phyloP scores from a whole-genome alignment of 2,113 vertebrate species.

The Microcebus jonahi region DNA sequence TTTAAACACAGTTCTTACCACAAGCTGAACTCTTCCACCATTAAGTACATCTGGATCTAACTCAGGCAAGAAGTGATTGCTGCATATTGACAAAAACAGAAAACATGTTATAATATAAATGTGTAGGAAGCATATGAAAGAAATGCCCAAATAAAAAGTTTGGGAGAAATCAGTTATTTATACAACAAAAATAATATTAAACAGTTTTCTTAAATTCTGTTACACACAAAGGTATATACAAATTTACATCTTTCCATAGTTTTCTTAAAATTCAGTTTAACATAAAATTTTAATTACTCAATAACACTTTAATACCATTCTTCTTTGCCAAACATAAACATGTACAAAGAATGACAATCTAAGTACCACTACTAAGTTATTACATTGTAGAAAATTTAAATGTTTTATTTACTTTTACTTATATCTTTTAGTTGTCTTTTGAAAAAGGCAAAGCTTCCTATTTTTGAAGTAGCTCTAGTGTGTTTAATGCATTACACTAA shows the following conservation, averaged over 20 bases:
- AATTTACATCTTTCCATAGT: background rate
- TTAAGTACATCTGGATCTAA: slow-evolving; percentile 88
- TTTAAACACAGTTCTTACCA: slow-evolving; percentile 89
- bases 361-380: background rate
- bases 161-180: background rate
- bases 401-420: background rate
- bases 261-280: slow-evolving; percentile 3
- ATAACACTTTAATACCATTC: background rate
- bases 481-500: background rate
- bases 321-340: slow-evolving; percentile 22
- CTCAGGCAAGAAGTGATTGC: slow-evolving; percentile 91
- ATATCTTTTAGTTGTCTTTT: background rate
- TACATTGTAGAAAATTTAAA: background rate
- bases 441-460: background rate
- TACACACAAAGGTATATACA: background rate
- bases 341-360: background rate
- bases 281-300: slow-evolving; percentile 30
- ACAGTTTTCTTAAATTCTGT: background rate
- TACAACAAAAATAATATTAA: background rate
- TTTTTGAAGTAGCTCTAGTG: background rate
- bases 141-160: background rate
- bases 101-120: slow-evolving; percentile 53
- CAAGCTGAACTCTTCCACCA: slow-evolving; percentile 91
- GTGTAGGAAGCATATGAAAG: background rate
- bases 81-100: slow-evolving; percentile 75